Conservation (phyloP, 2,888 invertebrate genomes). For the Automeris io region DNA sequence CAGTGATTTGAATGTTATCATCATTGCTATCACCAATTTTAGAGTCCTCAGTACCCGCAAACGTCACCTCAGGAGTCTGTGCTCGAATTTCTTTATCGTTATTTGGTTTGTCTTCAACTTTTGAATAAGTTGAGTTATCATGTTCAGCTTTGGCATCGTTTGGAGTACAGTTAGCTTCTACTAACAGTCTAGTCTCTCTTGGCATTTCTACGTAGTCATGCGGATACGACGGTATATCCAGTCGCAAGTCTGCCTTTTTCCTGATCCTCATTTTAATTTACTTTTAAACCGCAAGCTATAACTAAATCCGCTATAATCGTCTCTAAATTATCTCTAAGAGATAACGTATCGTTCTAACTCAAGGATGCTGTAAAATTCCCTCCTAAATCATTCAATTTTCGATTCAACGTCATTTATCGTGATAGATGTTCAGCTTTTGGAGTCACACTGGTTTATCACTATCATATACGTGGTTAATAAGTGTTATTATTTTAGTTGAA, state of each 20-base stretch:
- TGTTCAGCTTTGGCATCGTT: constrained; percentile 8
- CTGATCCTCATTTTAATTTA: constrained; percentile 40
- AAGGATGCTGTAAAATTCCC: constrained; percentile 9
- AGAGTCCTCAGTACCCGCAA: constrained; percentile 23
- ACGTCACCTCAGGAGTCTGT: constrained; percentile 54
- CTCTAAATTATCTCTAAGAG: background rate
- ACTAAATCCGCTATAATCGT: background rate
- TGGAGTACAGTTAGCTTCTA: constrained; percentile 22
- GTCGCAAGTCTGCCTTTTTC: constrained; percentile 56
- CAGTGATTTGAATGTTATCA: constrained; percentile 6
- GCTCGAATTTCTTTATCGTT: constrained; percentile 23
- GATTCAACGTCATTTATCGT: constrained; percentile 13
- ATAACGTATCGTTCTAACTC: constrained; percentile 9
- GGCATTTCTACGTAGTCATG: constrained; percentile 67
- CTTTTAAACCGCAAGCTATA: background rate
- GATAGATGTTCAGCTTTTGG: constrained; percentile 10
- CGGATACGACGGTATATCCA: constrained; percentile 53
- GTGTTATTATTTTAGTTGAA: background rate
- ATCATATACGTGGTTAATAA: background rate
- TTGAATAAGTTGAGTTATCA: constrained; percentile 1
- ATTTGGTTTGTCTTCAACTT: background rate
- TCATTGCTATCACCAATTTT: constrained; percentile 7
- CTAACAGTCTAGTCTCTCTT: constrained; percentile 37
- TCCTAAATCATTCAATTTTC: constrained; percentile 8
- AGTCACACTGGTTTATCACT: background rate